Evolutionary conservation across 2,888 invertebrate species (phyloP), one percentile per base, ranked within the genome.

Genomic region (Bursaphelenchus okinawaensis): DNA sequence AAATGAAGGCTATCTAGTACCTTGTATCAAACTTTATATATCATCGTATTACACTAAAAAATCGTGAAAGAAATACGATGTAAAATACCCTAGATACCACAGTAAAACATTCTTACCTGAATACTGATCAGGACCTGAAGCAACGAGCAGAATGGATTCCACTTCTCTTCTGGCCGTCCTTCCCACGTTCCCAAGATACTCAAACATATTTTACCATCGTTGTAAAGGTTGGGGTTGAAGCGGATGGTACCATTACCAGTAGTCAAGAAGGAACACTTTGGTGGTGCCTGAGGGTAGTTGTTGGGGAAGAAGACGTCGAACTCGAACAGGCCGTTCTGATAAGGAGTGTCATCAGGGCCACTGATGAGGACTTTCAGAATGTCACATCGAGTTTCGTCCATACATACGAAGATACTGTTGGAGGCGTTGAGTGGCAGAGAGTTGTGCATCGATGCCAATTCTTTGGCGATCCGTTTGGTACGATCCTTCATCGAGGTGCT

Each of bases 181-280:
- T 83, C 82, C 82, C 82, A 82, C 4, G 82, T 83, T 12, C 80
- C 80, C 52, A 82, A 66, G 55, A 82, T 78, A 8, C 76, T 77
- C 12, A 78, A 67, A 55, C 78, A 80, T 52, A 77, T 76, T 62
- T 67, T 68, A 12, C 52, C 52, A 54, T 65, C 27, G 51, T 20
- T 20, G 31, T 88, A 88, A 8, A 88, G 78, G 79, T 88, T 88
- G 24, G 88, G 88, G 78, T 88, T 88, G 82, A 88, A 88, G 54
- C 88, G 83, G 24, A 65, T 87, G 65, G 82, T 84, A 16, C 87
- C 87, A 51, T 84, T 85, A 40, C 87, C 87, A 4, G 88, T 88
- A 0, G 88, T 88, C 83, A 87, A 84, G 54, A 88, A 84, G 68
- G 86, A 85, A 4, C 88, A 87, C 72, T 87, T 83, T 0, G 88